These are phyloP conservation scores for Columba janthina DNA, from an alignment of 2,113 vertebrate genomes.

Conservation along the genomic window DNA sequence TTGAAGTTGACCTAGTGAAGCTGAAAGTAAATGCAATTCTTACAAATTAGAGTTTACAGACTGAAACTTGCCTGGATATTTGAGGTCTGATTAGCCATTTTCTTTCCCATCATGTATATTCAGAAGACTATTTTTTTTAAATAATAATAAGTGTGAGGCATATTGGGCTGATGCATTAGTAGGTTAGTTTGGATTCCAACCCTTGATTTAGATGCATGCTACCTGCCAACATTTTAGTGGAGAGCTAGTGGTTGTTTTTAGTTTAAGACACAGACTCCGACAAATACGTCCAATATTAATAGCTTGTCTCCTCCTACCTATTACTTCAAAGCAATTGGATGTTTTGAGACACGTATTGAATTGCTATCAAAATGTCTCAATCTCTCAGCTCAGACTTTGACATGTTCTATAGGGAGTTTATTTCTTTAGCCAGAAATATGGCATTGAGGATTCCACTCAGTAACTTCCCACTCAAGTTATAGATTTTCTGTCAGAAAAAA, in stretches of 20 bases:
- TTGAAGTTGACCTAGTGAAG: neutral
- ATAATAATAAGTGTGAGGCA: neutral
- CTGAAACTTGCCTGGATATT: neutral
- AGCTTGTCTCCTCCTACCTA: constrained; percentile 45
- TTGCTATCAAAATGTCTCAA: constrained; percentile 61
- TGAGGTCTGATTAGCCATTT: neutral
- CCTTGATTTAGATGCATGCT: neutral
- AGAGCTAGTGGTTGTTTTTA: neutral
- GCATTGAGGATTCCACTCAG: constrained; percentile 72
- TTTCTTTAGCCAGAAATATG: constrained; percentile 59
- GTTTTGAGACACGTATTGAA: constrained; percentile 50
- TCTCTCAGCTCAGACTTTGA: constrained; percentile 52
- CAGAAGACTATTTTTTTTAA: neutral
- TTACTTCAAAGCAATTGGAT: constrained; percentile 48
- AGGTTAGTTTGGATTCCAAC: neutral
- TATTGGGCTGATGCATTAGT: neutral
- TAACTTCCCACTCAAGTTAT: constrained; percentile 70
- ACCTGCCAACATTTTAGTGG: neutral
- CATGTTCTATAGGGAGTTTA: constrained; percentile 32
- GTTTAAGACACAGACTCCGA: neutral
- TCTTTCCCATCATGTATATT: neutral
- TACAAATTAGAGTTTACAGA: neutral
- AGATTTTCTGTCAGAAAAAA: constrained; percentile 73
- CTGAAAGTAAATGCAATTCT: neutral
- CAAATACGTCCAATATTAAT: constrained; percentile 36